Percentiles rank a stretch among this genome's conserved stretches.
Conservation (phyloP, 2,888 invertebrate species). For the Thyatira batis region DNA sequence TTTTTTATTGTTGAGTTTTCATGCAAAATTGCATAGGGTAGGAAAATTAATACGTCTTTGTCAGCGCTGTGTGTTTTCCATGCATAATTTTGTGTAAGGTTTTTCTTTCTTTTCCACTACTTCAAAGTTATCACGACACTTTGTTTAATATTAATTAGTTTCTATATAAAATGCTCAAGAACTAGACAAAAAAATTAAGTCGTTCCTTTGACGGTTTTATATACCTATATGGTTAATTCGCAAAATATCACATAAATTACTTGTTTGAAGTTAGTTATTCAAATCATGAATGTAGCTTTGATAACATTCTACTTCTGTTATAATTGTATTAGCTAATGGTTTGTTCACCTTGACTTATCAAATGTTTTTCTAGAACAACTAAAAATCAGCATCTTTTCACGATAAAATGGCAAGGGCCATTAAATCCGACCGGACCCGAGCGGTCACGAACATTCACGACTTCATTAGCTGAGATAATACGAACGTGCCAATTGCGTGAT, state of each 20-base stretch:
- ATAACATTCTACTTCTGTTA: no score
- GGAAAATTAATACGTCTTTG: slow-evolving; percentile 44
- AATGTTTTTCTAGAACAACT: background rate
- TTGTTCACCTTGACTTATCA: no score
- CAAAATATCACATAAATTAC: no score
- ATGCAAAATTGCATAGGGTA: slow-evolving; percentile 33
- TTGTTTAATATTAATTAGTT: background rate
- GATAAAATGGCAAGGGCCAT: background rate
- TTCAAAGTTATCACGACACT: background rate
- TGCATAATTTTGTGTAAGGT: slow-evolving; percentile 27
- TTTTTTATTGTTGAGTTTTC: slow-evolving; percentile 25
- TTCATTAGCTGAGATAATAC: slow-evolving; percentile 2
- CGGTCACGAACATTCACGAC: background rate
- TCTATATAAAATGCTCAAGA: background rate
- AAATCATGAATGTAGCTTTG: no score
- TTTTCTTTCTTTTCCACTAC: slow-evolving; percentile 10
- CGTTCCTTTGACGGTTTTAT: no score
- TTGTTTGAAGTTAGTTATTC: no score
- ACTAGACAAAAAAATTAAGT: no score
- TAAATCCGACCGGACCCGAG: background rate
- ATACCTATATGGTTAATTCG: no score
- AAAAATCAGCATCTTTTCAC: background rate
- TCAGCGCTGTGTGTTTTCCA: slow-evolving; percentile 35
- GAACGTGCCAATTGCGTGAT: slow-evolving; percentile 17
- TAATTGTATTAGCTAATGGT: no score